Evolutionary conservation across 2,797 vertebrate genomes (phyloP).

Genomic region (Sebastes reedi): DNA sequence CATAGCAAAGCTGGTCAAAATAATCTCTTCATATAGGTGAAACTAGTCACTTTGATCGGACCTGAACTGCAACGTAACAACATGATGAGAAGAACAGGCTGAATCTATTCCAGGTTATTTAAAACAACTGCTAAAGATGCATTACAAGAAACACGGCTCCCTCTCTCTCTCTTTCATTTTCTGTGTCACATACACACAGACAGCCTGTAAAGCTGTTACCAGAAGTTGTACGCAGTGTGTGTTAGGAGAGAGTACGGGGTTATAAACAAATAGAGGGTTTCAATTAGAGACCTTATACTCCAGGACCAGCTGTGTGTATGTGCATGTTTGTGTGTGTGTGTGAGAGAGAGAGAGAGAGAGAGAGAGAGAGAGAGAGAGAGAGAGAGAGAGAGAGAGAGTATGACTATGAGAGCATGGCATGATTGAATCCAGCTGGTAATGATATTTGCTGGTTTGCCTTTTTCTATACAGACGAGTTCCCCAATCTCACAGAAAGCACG

Average conservation of each 20-base stretch:
- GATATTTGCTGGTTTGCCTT: conserved; percentile 47
- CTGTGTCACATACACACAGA: neutral
- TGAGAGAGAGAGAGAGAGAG: too few relatives aligned
- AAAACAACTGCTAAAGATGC: conserved; percentile 17
- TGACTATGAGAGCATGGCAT: conserved; percentile 10
- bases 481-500: neutral
- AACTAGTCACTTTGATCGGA: neutral
- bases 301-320: conserved; percentile 13
- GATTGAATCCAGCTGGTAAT: conserved; percentile 52
- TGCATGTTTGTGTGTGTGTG: neutral
- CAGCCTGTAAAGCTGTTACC: conserved; percentile 31
- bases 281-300: conserved; percentile 47
- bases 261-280: conserved; percentile 63
- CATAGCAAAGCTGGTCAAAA: neutral
- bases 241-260: conserved; percentile 23
- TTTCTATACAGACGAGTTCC: conserved; percentile 22
- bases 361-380: too few relatives aligned
- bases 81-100: conserved; percentile 25
- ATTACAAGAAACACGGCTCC: neutral
- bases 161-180: neutral
- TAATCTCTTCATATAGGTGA: neutral
- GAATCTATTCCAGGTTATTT: conserved; percentile 12
- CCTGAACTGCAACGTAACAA: neutral
- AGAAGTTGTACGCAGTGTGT: conserved; percentile 26
- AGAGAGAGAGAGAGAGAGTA: neutral